Evolutionary conservation across 2,797 vertebrate genomes (phyloP).

Genomic region (Muscicapa comitata): DNA sequence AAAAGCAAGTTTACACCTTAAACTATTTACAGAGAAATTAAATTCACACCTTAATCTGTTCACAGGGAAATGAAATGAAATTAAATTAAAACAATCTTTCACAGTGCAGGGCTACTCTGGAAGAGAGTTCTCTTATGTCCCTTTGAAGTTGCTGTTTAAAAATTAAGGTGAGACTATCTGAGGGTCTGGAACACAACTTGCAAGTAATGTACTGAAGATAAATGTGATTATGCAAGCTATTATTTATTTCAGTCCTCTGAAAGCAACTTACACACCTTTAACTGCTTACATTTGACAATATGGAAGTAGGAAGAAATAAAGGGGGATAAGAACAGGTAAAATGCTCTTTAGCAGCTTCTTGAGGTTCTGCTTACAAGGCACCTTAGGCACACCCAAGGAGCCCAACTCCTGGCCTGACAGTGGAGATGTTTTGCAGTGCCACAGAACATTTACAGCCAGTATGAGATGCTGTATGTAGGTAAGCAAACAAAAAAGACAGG

Average conservation of each 20-base stretch:
- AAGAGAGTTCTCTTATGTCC: not conserved
- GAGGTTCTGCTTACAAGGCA: not conserved
- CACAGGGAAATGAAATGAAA: not conserved
- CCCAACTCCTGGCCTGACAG: not conserved
- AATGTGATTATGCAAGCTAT: not conserved
- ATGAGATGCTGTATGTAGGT: not conserved
- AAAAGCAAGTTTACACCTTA: not conserved
- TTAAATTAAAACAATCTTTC: constrained; percentile 9
- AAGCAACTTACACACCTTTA: not conserved
- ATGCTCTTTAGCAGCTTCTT: not conserved
- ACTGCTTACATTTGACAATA: not conserved
- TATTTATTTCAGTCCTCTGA: not conserved
- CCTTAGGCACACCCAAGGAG: not conserved
- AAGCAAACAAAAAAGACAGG: not conserved
- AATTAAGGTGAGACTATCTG: not conserved
- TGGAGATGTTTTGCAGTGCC: not conserved
- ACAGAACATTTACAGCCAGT: not conserved
- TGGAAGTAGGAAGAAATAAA: not conserved
- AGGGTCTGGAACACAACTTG: constrained; percentile 1
- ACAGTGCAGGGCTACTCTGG: not conserved
- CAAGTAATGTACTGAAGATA: not conserved
- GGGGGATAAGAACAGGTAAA: not conserved
- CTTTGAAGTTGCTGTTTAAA: constrained; percentile 15
- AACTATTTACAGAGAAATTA: not conserved
- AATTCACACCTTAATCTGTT: not conserved